Evolutionary conservation across 2,888 invertebrate genomes (phyloP), one percentile per base, ranked within the genome.

Genomic region (Lamproptera curius): DNA sequence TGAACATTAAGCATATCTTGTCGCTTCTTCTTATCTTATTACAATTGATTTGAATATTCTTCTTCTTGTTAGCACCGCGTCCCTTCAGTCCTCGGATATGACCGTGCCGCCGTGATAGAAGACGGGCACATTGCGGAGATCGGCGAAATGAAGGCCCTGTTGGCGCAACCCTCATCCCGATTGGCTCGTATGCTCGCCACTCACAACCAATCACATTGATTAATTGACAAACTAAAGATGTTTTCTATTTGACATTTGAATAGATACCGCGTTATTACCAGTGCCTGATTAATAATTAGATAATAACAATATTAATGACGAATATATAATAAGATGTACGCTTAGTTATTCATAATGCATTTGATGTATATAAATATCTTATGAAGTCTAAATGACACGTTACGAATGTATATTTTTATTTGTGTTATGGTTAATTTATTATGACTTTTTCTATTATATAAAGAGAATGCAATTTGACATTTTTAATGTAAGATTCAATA

Each of bases 21-120:
- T n/a, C n/a, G n/a, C n/a, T n/a, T n/a, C n/a, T n/a, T n/a, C n/a
- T n/a, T n/a, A n/a, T n/a, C n/a, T n/a, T n/a, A n/a, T n/a, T n/a
- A n/a, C n/a, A n/a, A n/a, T n/a, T n/a, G n/a, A n/a, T n/a, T n/a
- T n/a, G n/a, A n/a, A n/a, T n/a, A n/a, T n/a, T n/a, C n/a, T 41
- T 33, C 23, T 34, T 28, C 46, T 16, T 42, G 9, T 10, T 76
- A 94, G 94, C 94, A 94, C 72, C 92, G 94, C 13, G 82, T 93
- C 47, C 89, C 91, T n/a, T 92, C 93, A 1, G 89, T 94, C 50
- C 83, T 93, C 52, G 89, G 91, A 49, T 94, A 92, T 76, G 92
- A 92, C 67, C 89, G 92, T 54, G 90, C 93, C 46, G 79, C 93
- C 53, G 92, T 94, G 36, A 71, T 94, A 62, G 92, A 94, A 48